Evolutionary conservation across 2,113 vertebrate genomes (phyloP).

Genomic region (Labeo catla): DNA sequence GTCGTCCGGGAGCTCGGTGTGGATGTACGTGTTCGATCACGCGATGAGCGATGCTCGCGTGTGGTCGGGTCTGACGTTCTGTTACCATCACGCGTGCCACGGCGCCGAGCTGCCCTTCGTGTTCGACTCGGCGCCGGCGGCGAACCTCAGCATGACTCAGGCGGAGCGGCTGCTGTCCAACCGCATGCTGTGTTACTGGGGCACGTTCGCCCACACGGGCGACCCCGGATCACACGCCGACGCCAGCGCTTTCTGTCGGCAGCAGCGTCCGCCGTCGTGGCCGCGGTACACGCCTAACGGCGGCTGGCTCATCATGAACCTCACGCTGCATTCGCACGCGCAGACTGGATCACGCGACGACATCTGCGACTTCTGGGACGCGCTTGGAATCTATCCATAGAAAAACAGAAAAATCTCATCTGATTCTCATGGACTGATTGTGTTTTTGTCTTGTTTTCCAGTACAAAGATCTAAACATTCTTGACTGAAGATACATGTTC

Average conservation of each 20-base stretch:
- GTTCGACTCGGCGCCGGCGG: slow-evolving; percentile 69
- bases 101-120: slow-evolving; percentile 78
- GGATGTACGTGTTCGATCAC: slow-evolving; percentile 80
- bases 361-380: slow-evolving; percentile 80
- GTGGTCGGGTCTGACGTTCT: slow-evolving; percentile 74
- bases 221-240: slow-evolving; percentile 66
- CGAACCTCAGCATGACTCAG: slow-evolving; percentile 70
- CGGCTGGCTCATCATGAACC: slow-evolving; percentile 74
- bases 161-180: slow-evolving; percentile 73
- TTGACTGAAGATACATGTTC: not conserved
- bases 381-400: slow-evolving; percentile 70
- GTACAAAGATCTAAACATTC: not conserved
- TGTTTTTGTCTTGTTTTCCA: not conserved
- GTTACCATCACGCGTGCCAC: slow-evolving; percentile 74
- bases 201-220: slow-evolving; percentile 70
- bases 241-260: slow-evolving; percentile 70
- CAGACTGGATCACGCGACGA: slow-evolving; percentile 66
- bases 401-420: not conserved
- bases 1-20: slow-evolving; percentile 58
- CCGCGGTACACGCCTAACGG: slow-evolving; percentile 64
- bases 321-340: slow-evolving; percentile 70
- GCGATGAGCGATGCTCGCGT: slow-evolving; percentile 65
- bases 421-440: not conserved
- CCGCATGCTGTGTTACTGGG: slow-evolving; percentile 78
- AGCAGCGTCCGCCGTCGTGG: slow-evolving; percentile 69